Evolutionary conservation across 2,113 vertebrate species (phyloP).

Genomic region (Vicugna pacos): DNA sequence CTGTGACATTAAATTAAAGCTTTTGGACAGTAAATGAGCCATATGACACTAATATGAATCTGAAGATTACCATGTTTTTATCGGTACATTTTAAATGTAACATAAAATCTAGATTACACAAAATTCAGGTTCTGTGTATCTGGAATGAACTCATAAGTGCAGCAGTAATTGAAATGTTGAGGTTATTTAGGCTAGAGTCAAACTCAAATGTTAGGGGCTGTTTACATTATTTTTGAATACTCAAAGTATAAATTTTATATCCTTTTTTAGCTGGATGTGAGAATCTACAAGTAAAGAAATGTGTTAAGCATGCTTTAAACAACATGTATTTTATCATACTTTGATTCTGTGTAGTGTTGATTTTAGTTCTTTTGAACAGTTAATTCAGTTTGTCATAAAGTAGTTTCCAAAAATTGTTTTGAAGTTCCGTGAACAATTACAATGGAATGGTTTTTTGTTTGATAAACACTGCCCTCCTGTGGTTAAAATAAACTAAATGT

Average conservation of each 20-base stretch:
- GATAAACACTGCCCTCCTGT: constrained; percentile 75
- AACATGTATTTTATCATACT: not conserved
- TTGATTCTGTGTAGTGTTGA: constrained; percentile 30
- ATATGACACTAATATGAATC: not conserved
- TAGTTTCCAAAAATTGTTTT: constrained; percentile 35
- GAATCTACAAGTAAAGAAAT: not conserved
- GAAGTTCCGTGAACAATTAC: not conserved
- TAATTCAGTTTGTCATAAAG: constrained; percentile 25
- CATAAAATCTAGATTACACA: not conserved
- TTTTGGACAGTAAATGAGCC: constrained; percentile 5
- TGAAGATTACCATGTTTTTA: constrained; percentile 24
- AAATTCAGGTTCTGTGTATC: not conserved
- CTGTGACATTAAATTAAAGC: not conserved
- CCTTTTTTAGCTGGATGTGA: constrained; percentile 1
- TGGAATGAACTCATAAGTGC: not conserved
- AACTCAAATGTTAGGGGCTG: not conserved
- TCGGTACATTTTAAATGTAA: constrained; percentile 55
- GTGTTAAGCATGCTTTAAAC: not conserved
- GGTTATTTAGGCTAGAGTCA: not conserved
- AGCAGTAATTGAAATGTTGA: not conserved
- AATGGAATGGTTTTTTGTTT: constrained; percentile 16
- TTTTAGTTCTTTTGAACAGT: constrained; percentile 41
- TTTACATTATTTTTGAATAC: not conserved
- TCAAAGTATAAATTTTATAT: constrained; percentile 7
- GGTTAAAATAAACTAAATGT: constrained; percentile 59